Evolutionary conservation across 2,113 vertebrate genomes (phyloP), one percentile per base, ranked within the genome.

Genomic region (Pimephales promelas): DNA sequence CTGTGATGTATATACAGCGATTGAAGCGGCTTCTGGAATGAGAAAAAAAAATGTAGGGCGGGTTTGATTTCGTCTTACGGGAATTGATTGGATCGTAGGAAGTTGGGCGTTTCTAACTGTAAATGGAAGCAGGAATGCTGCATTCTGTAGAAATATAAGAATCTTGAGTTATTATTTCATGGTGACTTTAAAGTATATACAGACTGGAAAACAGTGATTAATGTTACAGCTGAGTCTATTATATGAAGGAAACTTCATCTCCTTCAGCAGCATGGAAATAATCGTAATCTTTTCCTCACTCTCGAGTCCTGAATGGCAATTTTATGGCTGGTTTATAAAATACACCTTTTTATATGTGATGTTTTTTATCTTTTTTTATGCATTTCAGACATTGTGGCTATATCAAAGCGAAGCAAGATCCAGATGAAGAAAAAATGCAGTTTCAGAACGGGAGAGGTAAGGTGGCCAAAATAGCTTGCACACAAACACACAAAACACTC

Each of bases 341-440:
- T 28, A 24, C 11, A 40, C 24, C 4, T 49, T 57, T 64, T 61
- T 72, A 74, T 31, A 54, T 10, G n/a, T 49, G 54, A 52, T 62
- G 52, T 40, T 78, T 78, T 78, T 54, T 68, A 14, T 83, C 16
- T 11, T 36, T 87, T 87, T 86, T 70, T 40, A 70, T 87, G 82
- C 66, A 74, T 89, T 88, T 78, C 91, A 95, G 95, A 88, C 95
- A 95, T 81, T 96, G 95, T 85, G 95, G 95, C 57, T 96, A 95
- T 70, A 96, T 96, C 88, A 96, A 95, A 90, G 95, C 95, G 18
- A 96, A 96, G 85, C 94, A 96, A 88, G 95, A 95, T 85, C 95
- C 95, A 0, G 94, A 96, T 73, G 95, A 96, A 79, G 95, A 96
- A 84, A 96, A 96, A 90, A 93, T 95, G 95, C 95, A 96, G 71